A percentile compares a stretch with the other conserved stretches of the same genome.
Evolutionary conservation across 2,113 vertebrate species (phyloP).

Genomic region (Tonatia bakeri): DNA sequence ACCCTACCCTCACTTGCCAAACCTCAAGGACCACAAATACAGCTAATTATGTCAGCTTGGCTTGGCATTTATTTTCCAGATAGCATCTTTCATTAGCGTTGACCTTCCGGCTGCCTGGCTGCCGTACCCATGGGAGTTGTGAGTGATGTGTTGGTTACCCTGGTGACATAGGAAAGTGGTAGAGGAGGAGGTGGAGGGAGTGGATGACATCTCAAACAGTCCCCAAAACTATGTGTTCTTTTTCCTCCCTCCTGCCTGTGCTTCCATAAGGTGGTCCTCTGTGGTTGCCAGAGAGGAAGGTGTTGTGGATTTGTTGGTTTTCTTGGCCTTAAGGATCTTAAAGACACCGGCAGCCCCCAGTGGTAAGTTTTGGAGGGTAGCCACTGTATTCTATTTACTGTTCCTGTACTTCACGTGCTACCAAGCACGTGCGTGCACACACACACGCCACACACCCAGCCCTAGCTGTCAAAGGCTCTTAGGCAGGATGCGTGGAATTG

Average conservation of each 20-base stretch:
- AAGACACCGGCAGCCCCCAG: not conserved
- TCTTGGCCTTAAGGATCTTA: not conserved
- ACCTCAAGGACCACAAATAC: slow-evolving; percentile 54
- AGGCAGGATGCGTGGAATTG: not conserved
- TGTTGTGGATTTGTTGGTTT: not conserved
- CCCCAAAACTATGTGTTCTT: not conserved
- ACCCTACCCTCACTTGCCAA: slow-evolving; percentile 31
- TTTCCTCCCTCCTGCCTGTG: not conserved
- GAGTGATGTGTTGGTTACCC: not conserved
- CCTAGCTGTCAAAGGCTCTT: not conserved
- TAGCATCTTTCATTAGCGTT: slow-evolving; percentile 43
- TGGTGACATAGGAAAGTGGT: not conserved
- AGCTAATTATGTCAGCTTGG: slow-evolving; percentile 42
- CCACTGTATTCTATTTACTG: not conserved
- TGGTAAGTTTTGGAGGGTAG: not conserved
- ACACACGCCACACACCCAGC: not conserved
- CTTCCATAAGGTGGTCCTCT: not conserved
- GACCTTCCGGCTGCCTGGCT: slow-evolving; percentile 24
- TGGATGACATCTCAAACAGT: not conserved
- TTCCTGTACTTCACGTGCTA: not conserved
- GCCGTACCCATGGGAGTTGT: not conserved
- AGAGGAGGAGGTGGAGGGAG: not conserved
- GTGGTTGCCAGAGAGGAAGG: not conserved
- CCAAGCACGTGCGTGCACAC: not conserved
- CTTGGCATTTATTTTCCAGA: slow-evolving; percentile 26